Percentiles rank a stretch among this genome's conserved stretches.
Conservation (phyloP, 2,113 vertebrate species). For the Vulpes lagopus region DNA sequence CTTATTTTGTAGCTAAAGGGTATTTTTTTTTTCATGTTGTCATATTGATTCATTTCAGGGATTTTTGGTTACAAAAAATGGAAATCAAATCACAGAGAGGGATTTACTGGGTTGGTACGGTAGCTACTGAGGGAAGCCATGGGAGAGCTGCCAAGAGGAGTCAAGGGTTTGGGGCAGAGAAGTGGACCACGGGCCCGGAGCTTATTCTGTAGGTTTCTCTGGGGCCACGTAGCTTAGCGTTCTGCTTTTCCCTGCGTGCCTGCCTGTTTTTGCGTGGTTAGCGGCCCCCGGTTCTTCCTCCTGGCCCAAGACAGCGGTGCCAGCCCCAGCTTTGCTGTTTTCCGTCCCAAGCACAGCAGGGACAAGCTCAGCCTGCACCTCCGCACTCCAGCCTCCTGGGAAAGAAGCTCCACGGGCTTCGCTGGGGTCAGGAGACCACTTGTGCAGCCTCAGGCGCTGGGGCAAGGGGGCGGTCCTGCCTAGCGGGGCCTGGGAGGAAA, state of each 20-base stretch:
- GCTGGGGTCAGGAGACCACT: neutral
- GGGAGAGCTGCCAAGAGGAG: neutral
- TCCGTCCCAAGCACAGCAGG: neutral
- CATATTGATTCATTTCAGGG: neutral
- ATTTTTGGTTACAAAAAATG: neutral
- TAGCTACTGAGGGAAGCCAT: neutral
- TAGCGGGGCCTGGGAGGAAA: neutral
- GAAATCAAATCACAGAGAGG: neutral
- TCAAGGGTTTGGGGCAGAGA: neutral
- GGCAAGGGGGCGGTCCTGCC: neutral
- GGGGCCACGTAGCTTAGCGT: fast-evolving
- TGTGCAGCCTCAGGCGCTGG: neutral
- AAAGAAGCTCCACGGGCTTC: neutral
- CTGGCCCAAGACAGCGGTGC: neutral
- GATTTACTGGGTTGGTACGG: neutral
- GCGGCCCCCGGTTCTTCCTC: fast-evolving
- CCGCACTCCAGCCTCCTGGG: neutral
- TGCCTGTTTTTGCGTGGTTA: neutral
- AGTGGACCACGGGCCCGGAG: neutral
- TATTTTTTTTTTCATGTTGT: neutral
- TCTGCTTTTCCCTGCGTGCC: neutral
- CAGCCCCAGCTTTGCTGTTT: neutral
- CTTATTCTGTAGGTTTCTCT: neutral
- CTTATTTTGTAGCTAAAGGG: no score
- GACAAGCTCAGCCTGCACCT: neutral